Evolutionary conservation across 2,113 vertebrate species (phyloP), one percentile per base, ranked within the genome.

Genomic region (Ammospiza nelsoni): DNA sequence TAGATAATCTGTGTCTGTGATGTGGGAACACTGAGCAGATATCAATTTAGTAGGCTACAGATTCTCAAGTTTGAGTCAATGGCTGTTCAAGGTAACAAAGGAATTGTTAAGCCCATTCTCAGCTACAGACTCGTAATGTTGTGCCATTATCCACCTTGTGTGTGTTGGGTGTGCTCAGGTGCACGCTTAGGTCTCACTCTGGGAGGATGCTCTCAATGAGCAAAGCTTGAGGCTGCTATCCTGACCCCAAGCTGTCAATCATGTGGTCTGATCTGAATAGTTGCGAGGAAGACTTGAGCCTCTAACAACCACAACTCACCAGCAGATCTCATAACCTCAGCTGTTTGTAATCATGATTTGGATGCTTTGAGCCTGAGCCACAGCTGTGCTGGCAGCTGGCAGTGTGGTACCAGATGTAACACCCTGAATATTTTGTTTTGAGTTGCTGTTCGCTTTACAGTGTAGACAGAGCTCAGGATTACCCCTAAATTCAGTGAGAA

Each of bases 361-460:
- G 49, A 76, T 90, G 63, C 75, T 80, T 77, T 46, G 43, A 95
- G 63, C 63, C 55, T 58, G 85, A 92, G 67, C 80, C 84, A 27
- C 72, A 65, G 58, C 66, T 91, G 62, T 79, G 78, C 69, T 81
- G 87, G 68, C 87, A 88, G 44, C 89, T 73, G 82, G 71, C 89
- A 89, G 31, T 11, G 3, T 29, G 23, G 10, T 46, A 33, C 57
- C n/a, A 48, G 25, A 37, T 29, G 9, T 67, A 49, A 55, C 31
- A 51, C 48, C 43, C 46, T 3, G 17, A 54, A 41, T 49, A 24
- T 59, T 88, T 87, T 6, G 9, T 44, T 76, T 68, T 62, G 31
- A 85, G 33, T 44, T 62, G 13, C 58, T 89, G 9, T 78, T 73
- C 28, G 14, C 31, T 33, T 61, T 65, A 23, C 31, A 24, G 28